Evolutionary conservation across 1,140 invertebrate genomes (phyloP), one percentile per base, ranked within the genome.

Genomic region (Carposina sasakii): DNA sequence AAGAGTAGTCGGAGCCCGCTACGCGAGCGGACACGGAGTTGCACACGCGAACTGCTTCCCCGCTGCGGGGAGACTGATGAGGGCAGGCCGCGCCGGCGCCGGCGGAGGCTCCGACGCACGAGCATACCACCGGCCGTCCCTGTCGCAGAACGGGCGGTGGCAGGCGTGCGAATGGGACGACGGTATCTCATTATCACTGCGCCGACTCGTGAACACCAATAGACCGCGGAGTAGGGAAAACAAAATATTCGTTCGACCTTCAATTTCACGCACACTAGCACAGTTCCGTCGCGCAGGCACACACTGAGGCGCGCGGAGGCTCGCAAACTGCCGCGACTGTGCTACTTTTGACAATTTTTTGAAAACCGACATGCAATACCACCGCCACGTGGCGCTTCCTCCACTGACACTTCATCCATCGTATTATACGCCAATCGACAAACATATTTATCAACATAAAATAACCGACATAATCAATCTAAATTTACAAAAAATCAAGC

Each of bases 181-280:
- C 67, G 62, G 61, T 60, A 60, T 54, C 70, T 74, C 68, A 78
- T 76, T 76, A 78, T 74, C 75, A 73, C 76, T 76, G 70, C 63
- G 68, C 62, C 67, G 71, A 77, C 68, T 81, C 74, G 74, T 75
- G 74, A 83, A 78, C 76, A 71, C 77, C 79, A 83, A 83, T 83
- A 83, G 69, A 81, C 72, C 71, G 79, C 73, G 73, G 74, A 84
- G 77, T 81, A 79, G 76, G 76, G 79, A 81, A n/a, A n/a, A n/a
- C 74, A 73, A 78, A 81, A 83, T 79, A 83, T 81, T 79, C 79
- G 79, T 81, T 79, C 79, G 79, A 84, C 79, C 79, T 84, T 84
- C 79, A 81, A 71, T 64, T 63, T 59, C 60, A 81, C 77, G 67
- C 74, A 79, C 71, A 81, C 74, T 41, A 39, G 59, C 66, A 63